Percentiles rank a stretch among this genome's conserved stretches.
phyloP scores from a whole-genome alignment of 2,888 invertebrate genomes.

The Rhagonycha lutea region DNA sequence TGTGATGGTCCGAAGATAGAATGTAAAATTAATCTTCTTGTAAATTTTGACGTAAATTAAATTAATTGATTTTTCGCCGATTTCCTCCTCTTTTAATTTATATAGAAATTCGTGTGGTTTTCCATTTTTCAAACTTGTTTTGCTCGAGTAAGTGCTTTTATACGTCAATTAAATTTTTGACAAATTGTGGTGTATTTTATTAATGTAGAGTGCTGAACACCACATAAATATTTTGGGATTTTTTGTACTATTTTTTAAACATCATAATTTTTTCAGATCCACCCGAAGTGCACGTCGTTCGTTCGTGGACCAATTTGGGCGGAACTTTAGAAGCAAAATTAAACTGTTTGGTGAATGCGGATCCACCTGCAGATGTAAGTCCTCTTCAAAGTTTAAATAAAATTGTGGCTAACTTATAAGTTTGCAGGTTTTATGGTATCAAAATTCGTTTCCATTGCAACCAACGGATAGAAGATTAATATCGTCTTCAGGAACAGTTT shows the following conservation, averaged over 20 bases:
- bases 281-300: slow-evolving; percentile 65
- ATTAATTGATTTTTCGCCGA: not conserved
- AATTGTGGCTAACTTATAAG: not conserved
- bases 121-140: not conserved
- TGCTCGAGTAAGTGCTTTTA: not conserved
- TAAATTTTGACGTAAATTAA: not conserved
- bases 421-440: slow-evolving; percentile 65
- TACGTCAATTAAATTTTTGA: not conserved
- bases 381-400: not conserved
- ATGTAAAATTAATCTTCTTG: not conserved
- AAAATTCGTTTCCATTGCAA: slow-evolving; percentile 65
- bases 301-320: slow-evolving; percentile 66
- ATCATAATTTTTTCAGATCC: slow-evolving; percentile 56
- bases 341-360: slow-evolving; percentile 66
- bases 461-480: slow-evolving; percentile 66
- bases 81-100: not conserved
- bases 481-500: slow-evolving; percentile 62
- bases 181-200: not conserved
- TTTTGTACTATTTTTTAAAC: not conserved
- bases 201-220: not conserved
- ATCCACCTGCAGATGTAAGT: slow-evolving; percentile 56
- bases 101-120: not conserved
- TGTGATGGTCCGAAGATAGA: not conserved
- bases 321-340: slow-evolving; percentile 66
- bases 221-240: not conserved